These are phyloP conservation scores for Oreamnos americanus DNA, from an alignment of 2,113 vertebrate species.

Conservation along the genomic window DNA sequence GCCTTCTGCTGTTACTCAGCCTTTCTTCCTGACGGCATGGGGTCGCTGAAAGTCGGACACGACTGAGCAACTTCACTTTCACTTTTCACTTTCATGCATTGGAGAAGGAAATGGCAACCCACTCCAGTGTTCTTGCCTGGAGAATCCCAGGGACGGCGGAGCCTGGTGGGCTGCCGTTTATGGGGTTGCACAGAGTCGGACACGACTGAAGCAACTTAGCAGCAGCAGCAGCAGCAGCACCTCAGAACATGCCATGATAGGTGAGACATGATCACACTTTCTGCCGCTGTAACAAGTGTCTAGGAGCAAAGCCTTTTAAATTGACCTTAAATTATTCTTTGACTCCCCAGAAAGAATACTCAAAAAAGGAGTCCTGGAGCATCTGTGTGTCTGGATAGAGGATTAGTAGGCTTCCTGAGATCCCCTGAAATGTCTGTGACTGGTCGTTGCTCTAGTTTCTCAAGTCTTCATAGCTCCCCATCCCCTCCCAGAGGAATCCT, in stretches of 20 bases:
- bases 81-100: too few species aligned
- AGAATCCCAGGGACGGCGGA: too few species aligned
- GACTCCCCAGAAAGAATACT: background rate
- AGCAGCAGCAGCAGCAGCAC: too few species aligned
- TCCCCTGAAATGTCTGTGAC: background rate
- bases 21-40: background rate
- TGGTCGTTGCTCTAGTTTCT: background rate
- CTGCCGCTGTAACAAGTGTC: background rate
- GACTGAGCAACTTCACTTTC: too few species aligned
- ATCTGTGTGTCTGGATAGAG: background rate
- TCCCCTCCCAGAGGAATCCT: background rate
- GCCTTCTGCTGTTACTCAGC: background rate
- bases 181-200: too few species aligned
- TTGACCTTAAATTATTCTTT: background rate
- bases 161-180: too few species aligned
- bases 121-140: too few species aligned
- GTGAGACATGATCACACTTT: background rate
- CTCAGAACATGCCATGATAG: background rate
- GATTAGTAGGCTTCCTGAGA: background rate
- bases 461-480: background rate
- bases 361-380: background rate
- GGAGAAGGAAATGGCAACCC: too few species aligned
- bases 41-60: too few species aligned
- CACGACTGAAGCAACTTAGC: too few species aligned
- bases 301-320: background rate